A percentile compares a stretch with the other conserved stretches of the same genome.
These are phyloP conservation scores for Hydractinia symbiolongicarpus DNA, from an alignment of 30 jellyfish, hydroid and myxozoan species.

Conservation along the genomic window DNA sequence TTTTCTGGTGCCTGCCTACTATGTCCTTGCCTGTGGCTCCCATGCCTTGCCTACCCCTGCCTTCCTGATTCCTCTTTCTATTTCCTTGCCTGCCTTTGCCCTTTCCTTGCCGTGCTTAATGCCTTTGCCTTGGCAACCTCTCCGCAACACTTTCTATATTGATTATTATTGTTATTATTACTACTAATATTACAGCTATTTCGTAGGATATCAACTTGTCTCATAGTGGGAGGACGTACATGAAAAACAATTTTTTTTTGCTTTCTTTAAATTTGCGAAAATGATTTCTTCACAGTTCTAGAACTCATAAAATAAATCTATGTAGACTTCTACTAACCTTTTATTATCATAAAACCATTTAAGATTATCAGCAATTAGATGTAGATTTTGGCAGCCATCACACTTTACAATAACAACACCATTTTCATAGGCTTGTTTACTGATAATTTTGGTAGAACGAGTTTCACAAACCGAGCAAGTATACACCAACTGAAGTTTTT, in stretches of 20 bases:
- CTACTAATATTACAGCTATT: no score
- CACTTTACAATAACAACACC: constrained; percentile 80
- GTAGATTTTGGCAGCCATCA: constrained; percentile 75
- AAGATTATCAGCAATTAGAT: constrained; percentile 89
- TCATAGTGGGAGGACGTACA: not conserved
- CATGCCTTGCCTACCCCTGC: no score
- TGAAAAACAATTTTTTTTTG: not conserved
- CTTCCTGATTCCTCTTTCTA: no score
- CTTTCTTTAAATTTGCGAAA: not conserved
- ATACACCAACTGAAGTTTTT: constrained; percentile 55
- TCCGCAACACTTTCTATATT: no score
- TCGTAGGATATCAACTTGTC: no score
- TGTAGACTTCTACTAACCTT: constrained; percentile 35
- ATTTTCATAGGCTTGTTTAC: constrained; percentile 71
- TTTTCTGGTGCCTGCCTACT: no score
- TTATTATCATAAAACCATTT: constrained; percentile 91
- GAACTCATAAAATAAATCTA: constrained; percentile 4
- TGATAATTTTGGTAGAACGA: constrained; percentile 59
- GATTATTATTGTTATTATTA: no score
- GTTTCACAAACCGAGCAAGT: constrained; percentile 89
- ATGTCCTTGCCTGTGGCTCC: no score
- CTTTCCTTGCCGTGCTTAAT: no score
- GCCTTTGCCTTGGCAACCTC: no score
- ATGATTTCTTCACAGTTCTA: not conserved
- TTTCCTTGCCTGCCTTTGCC: no score